Percentiles rank a stretch among this genome's conserved stretches.
Conservation (phyloP, 2,113 vertebrate genomes). For the Hippocampus barbouri region DNA sequence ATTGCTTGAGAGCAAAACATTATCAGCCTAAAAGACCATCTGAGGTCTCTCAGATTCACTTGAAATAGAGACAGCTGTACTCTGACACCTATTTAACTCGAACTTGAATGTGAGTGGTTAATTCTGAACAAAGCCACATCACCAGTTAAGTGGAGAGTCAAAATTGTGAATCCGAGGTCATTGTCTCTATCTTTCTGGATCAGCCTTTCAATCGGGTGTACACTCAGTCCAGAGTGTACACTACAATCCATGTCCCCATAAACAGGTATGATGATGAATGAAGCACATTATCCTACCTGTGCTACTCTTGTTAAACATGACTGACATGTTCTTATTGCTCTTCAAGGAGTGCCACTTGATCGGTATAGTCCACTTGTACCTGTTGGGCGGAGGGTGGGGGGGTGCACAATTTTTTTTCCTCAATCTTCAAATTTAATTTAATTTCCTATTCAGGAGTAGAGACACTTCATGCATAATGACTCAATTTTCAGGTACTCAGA, state of each 20-base stretch:
- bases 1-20: too few species aligned
- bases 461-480: not conserved
- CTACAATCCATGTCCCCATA: too few species aligned
- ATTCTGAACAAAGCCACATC: too few species aligned
- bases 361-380: conserved; percentile 93
- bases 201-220: not conserved
- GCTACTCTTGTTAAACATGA: conserved; percentile 69
- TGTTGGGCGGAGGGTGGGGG: conserved; percentile 49
- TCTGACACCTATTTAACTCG: too few species aligned
- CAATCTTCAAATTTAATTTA: not conserved
- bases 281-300: conserved; percentile 65
- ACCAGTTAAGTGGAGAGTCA: too few species aligned
- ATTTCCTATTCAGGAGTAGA: not conserved
- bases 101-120: too few species aligned
- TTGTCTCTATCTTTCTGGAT: too few species aligned
- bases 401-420: not conserved
- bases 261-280: not conserved
- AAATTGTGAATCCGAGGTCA: too few species aligned
- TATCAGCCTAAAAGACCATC: too few species aligned
- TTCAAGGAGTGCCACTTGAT: conserved; percentile 70
- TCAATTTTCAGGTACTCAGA: too few species aligned
- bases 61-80: too few species aligned
- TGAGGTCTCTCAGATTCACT: too few species aligned
- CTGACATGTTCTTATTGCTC: conserved; percentile 10
- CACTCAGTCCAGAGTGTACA: not conserved